Percentiles rank a stretch among this genome's conserved stretches.
These are phyloP conservation scores for Falco punctatus DNA, from an alignment of 2,113 vertebrate genomes.

Conservation along the genomic window DNA sequence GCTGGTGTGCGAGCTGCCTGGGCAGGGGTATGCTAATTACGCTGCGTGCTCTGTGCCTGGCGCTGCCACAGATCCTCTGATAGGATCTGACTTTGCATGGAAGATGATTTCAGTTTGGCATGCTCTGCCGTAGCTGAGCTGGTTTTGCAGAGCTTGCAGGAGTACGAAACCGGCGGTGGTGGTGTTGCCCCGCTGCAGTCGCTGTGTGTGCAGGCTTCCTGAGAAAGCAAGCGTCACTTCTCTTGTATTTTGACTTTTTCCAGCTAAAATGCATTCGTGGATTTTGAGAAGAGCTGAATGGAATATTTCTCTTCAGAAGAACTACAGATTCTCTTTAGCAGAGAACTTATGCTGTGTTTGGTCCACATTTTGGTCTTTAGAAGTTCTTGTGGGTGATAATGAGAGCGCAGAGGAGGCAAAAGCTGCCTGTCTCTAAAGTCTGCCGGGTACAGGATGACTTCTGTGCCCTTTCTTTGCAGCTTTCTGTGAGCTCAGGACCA, in stretches of 20 bases:
- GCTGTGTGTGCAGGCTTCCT: neutral
- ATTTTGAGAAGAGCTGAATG: neutral
- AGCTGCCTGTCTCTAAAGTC: fast-evolving
- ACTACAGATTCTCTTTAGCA: neutral
- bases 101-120: neutral
- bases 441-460: fast-evolving
- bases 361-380: neutral
- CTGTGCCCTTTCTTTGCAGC: neutral
- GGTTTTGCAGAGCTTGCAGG: neutral
- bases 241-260: neutral
- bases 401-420: neutral
- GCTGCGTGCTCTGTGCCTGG: neutral
- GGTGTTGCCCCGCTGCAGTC: neutral
- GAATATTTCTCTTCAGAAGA: neutral
- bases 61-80: neutral
- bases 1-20: neutral
- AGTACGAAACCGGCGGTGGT: no score
- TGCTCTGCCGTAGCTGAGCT: neutral
- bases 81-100: neutral
- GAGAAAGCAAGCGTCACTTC: neutral
- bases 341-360: neutral
- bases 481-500: neutral
- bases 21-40: neutral
- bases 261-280: neutral
- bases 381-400: neutral